Conservation (phyloP, 1,140 invertebrate species). For the Drosophila miranda region DNA sequence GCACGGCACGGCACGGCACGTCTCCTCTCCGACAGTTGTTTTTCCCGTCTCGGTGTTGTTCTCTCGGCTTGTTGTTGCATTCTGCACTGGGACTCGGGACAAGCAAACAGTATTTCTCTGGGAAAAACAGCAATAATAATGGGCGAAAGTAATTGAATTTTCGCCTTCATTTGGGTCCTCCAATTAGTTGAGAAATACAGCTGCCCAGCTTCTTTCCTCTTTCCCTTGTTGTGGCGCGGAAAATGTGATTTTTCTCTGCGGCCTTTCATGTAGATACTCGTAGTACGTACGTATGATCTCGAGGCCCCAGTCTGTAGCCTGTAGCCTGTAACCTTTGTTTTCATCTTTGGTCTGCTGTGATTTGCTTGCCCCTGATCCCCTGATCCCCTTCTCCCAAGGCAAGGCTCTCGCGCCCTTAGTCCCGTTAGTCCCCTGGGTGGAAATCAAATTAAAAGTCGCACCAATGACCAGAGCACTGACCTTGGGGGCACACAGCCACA, state of each 20-base stretch:
- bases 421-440: constrained; percentile 37
- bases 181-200: constrained; percentile 50
- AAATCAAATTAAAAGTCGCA: constrained; percentile 76
- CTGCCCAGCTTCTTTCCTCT: background rate
- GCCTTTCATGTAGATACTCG: too few relatives aligned
- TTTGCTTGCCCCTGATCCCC: background rate
- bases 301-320: too few relatives aligned
- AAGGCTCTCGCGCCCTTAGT: constrained; percentile 56
- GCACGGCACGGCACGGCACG: constrained; percentile 67
- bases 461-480: constrained; percentile 68
- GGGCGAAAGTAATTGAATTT: constrained; percentile 72
- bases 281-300: too few relatives aligned
- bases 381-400: background rate
- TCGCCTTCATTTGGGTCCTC: constrained; percentile 61
- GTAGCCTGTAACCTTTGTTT: background rate
- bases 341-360: background rate
- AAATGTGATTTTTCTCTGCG: too few relatives aligned
- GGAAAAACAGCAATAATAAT: constrained; percentile 43
- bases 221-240: background rate
- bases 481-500: constrained; percentile 43
- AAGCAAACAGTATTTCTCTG: too few relatives aligned
- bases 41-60: constrained; percentile 1
- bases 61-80: constrained; percentile 23
- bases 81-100: background rate
- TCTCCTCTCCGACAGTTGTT: constrained; percentile 31